These are phyloP conservation scores for Venusia cambrica DNA, from an alignment of 2,888 invertebrate species.

Conservation along the genomic window DNA sequence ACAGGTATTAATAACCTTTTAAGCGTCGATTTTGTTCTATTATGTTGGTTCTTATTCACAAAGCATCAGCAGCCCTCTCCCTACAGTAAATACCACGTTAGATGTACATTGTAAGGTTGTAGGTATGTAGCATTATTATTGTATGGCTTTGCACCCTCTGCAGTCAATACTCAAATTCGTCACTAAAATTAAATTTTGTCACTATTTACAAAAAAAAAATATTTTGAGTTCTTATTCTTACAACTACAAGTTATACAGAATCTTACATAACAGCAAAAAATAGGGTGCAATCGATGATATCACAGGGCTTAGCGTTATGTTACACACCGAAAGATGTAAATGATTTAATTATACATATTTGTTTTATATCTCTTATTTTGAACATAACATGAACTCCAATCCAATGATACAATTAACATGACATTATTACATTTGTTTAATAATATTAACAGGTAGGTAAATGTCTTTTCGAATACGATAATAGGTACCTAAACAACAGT, in stretches of 20 bases:
- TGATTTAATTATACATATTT: slow-evolving; percentile 38
- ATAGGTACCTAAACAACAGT: slow-evolving; percentile 20
- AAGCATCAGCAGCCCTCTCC: too few relatives aligned
- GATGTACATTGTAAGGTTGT: too few relatives aligned
- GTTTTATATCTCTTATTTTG: too few relatives aligned
- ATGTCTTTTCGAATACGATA: slow-evolving; percentile 14
- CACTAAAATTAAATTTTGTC: slow-evolving; percentile 20
- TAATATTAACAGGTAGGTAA: slow-evolving; percentile 2
- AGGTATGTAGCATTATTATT: slow-evolving; percentile 57
- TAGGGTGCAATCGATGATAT: slow-evolving; percentile 56
- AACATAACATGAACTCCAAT: too few relatives aligned
- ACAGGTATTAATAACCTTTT: too few relatives aligned
- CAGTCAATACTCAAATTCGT: slow-evolving; percentile 34
- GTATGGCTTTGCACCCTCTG: slow-evolving; percentile 60
- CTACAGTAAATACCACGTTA: too few relatives aligned
- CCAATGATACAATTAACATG: too few relatives aligned
- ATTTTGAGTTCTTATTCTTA: slow-evolving; percentile 9
- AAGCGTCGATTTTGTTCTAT: too few relatives aligned
- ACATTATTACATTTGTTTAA: slow-evolving; percentile 32
- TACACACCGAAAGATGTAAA: slow-evolving; percentile 55
- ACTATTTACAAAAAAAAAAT: slow-evolving; percentile 24
- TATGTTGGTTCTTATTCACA: too few relatives aligned
- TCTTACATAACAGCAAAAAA: slow-evolving; percentile 33
- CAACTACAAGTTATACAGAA: slow-evolving; percentile 11
- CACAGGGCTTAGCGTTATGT: slow-evolving; percentile 58